Evolutionary conservation across 2,797 vertebrate species (phyloP), one percentile per base, ranked within the genome.

Genomic region (Falco columbarius): DNA sequence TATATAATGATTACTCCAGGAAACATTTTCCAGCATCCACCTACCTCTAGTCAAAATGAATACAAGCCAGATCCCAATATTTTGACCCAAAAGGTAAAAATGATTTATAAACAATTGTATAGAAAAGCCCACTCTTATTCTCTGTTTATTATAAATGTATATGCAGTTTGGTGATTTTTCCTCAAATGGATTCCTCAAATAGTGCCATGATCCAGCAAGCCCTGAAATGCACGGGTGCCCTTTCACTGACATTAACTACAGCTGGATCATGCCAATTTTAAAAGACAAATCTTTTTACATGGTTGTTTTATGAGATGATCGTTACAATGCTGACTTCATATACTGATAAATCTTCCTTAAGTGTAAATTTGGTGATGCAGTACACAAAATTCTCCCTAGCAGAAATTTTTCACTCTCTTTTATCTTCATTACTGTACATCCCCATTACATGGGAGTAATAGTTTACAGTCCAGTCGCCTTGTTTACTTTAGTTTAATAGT

Each of bases 61-160:
- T 66, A 83, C 16, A 92, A 75, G 62, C 38, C 54, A 93, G 75
- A 89, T 76, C 84, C 68, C 79, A 94, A 62, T 86, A 94, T 96
- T 95, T 95, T 93, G 92, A 92, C 89, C 88, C 54, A n/a, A 81
- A 94, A 92, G 67, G 54, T 90, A 96, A 92, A 95, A 93, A 83
- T 22, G 0, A 67, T 65, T 85, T 93, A 66, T 47, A 71, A 95
- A 86, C 12, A 58, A 77, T 54, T 71, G 67, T 26, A 73, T 12
- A 72, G 80, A 87, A 94, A 96, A 81, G 16, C 17, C 15, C 19
- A n/a, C 40, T 71, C 40, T 65, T 65, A 17, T 24, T 80, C 38
- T 68, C 49, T 70, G 26, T 74, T 94, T 75, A 84, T 17, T 38
- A 65, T 23, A 91, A 87, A 85, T 3, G 10, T 46, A 46, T 36